A percentile compares a stretch with the other conserved stretches of the same genome.
Evolutionary conservation across 2,113 vertebrate genomes (phyloP).

Genomic region (Oriolus oriolus): DNA sequence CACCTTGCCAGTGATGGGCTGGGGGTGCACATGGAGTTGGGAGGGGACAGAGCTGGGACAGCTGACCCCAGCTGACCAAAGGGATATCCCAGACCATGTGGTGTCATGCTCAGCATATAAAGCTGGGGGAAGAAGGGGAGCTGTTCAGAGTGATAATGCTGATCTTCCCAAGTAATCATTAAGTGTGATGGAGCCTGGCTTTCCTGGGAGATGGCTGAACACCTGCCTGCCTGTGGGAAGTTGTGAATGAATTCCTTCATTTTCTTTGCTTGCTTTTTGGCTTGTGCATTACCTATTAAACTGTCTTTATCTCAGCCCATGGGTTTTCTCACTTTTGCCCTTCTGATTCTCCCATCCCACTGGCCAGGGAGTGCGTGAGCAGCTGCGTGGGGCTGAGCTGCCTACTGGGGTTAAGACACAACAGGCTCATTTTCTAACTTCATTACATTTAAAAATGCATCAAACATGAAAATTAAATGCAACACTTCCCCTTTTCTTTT

Average conservation of each 20-base stretch:
- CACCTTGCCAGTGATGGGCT: fast-evolving
- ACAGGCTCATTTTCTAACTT: background rate
- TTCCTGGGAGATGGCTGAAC: background rate
- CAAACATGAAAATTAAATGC: background rate
- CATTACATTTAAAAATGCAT: background rate
- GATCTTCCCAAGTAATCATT: background rate
- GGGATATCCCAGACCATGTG: background rate
- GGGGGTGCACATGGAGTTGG: background rate
- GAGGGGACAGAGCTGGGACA: background rate
- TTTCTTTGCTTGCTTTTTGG: background rate
- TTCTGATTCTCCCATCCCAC: background rate
- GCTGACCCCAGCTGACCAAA: background rate
- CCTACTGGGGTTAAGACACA: background rate
- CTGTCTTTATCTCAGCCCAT: background rate
- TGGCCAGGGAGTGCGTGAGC: fast-evolving
- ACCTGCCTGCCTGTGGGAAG: background rate
- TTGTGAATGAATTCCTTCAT: background rate
- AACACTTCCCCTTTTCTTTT: background rate
- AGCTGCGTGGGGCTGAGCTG: background rate
- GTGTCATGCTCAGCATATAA: background rate
- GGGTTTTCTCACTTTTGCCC: background rate
- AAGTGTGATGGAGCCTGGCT: fast-evolving
- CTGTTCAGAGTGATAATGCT: background rate
- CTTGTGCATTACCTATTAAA: background rate
- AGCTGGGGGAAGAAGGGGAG: background rate